Base-by-base conservation (phyloP, 2,113 vertebrate species). In the Amblyornis subalaris region DNA sequence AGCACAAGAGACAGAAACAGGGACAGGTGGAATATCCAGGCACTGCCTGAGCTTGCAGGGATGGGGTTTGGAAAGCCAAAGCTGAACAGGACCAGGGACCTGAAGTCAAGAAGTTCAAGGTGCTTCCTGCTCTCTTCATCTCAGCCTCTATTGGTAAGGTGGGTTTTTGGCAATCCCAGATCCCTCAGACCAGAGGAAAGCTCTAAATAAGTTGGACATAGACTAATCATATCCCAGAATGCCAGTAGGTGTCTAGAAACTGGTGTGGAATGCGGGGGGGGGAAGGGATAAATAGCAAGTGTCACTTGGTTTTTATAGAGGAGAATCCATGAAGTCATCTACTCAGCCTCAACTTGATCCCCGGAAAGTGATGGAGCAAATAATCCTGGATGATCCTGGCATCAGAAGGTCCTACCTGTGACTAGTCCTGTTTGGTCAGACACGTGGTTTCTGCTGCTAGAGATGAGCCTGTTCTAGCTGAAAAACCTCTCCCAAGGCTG, bases 271-370 rank as follows among this genome's bases (percentile, higher is more conserved):
- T 9, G 4, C 7, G 6, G 12, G 3, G 4, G 4, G 5, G 14
- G 31, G 64, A 50, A 0, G 2, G 33, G 7, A 19, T 10, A 13
- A 48, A 42, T 0, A 33, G 1, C 29, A 35, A 35, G 13, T 3
- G 7, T 10, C 57, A 48, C 20, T 26, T 45, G 15, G 0, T 28
- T 62, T 51, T 51, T 8, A 10, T 4, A 11, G 28, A 55, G 8
- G 4, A 67, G 21, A 36, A 51, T 16, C 18, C 15, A 61, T 2
- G 1, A 15, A 57, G 22, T 8, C 2, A 10, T 16, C 42, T 67
- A 16, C 16, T 55, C 47, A 33, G 29, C 29, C 9, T 40, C 36
- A 51, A 2, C 21, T 10, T 14, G 22, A 53, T 26, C 25, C 24
- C 21, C 25, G 8, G 24, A 61, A 67, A 23, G 29, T 0, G 0